Evolutionary conservation across 2,797 vertebrate genomes (phyloP), one percentile per base, ranked within the genome.

Genomic region (Coluber constrictor): DNA sequence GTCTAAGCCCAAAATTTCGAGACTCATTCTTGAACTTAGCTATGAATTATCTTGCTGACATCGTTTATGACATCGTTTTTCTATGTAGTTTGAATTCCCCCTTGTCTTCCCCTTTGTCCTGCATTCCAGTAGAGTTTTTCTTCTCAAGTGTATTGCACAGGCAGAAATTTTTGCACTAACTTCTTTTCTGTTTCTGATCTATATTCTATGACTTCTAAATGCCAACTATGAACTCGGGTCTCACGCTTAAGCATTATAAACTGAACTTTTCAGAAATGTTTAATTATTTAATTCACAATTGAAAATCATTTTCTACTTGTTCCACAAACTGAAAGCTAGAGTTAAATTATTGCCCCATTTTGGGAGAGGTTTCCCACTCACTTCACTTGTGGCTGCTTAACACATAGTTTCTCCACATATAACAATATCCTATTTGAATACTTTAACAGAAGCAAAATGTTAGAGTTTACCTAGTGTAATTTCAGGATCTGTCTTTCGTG

Each of bases 301-400:
- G 32, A 74, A 37, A 37, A 7, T 37, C n/a, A 74, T 37, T 74
- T 74, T 37, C 32, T 18, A 74, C 2, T 32, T 7, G 15, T 70
- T 70, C n/a, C n/a, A 37, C 66, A 18, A 74, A 74, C 32, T 8
- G 70, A 74, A 74, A 74, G 16, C 32, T 74, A 37, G n/a, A 74
- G 3, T 74, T 74, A 74, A 74, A 74, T 32, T 32, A 32, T 32
- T 74, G 66, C n/a, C n/a, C 66, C n/a, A 16, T 32, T 70, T 66
- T 66, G 0, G 13, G 10, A 29, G 12, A 2, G 15, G 16, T 16
- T 3, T 1, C 2, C 1, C 29, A 7, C n/a, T 74, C n/a, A 32
- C 66, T 74, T 74, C 13, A 16, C 66, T 70, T n/a, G 29, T 15
- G n/a, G 13, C 29, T 15, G 5, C 29, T 37, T 74, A 32, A 74